Evolutionary conservation across 2,797 vertebrate species (phyloP), one percentile per base, ranked within the genome.

Genomic region (Notoglanidium macrostoma): DNA sequence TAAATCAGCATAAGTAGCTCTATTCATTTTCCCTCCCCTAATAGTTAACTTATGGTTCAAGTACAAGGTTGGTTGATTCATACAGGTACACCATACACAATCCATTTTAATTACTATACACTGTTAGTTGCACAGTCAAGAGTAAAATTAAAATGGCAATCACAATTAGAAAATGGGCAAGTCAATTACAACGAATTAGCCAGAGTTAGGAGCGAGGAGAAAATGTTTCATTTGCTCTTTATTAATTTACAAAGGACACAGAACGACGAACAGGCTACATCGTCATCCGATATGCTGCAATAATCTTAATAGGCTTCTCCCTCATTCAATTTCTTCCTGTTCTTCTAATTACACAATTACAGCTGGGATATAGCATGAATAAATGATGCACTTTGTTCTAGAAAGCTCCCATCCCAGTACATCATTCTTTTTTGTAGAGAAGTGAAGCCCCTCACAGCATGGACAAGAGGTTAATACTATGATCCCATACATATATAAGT

Each of bases 111-210:
- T 98, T 98, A 98, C 96, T 95, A 93, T 94, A 94, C 93, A 95
- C 95, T 95, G 96, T 96, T 96, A 97, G 95, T 95, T 95, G 94
- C 96, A 97, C 97, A 96, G 96, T 95, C 96, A 95, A 96, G 97
- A 97, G 96, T 97, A 97, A 98, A 98, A 98, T 99, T 98, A 97
- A 97, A 97, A 95, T 97, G 96, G 97, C 97, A 97, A 98, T 98
- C 97, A 98, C 96, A 97, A 98, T 98, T 98, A 99, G 96, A 95
- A 96, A 96, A 96, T 95, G 94, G 95, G 95, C 95, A 95, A 97
- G 96, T 97, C 96, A 96, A 97, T 97, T 97, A 97, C 96, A 96
- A 97, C 96, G 97, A 97, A 97, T 98, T 98, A 98, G 96, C 94
- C 89, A 90, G 92, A 87, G 86, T 86, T 87, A 81, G 83, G 70